These are phyloP conservation scores for Hycleus cichorii DNA, from an alignment of 1,140 invertebrate species.

Conservation along the genomic window DNA sequence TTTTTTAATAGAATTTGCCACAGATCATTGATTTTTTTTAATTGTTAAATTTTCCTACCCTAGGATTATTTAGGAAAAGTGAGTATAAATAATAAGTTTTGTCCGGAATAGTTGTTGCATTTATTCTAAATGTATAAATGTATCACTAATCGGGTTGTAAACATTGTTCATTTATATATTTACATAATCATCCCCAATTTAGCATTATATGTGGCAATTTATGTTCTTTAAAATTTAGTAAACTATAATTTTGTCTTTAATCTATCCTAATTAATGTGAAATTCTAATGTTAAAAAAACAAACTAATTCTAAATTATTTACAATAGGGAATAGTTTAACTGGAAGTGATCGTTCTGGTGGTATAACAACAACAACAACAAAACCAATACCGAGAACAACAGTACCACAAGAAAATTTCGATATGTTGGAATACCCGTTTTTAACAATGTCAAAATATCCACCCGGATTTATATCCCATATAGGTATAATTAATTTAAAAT, in stretches of 20 bases:
- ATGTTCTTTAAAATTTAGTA: not conserved
- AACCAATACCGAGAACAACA: slow-evolving; percentile 28
- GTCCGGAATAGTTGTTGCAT: slow-evolving; percentile 26
- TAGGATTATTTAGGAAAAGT: slow-evolving; percentile 41
- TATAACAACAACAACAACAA: slow-evolving; percentile 20
- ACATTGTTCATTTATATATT: not conserved
- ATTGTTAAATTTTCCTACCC: slow-evolving; percentile 28
- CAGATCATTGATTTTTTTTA: not conserved
- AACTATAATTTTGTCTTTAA: slow-evolving; percentile 3
- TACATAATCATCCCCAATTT: not conserved
- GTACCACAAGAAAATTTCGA: slow-evolving; percentile 47
- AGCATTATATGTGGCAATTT: slow-evolving; percentile 9
- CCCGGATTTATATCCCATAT: slow-evolving; percentile 81
- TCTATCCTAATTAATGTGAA: not conserved
- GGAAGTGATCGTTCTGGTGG: slow-evolving; percentile 49
- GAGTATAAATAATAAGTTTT: slow-evolving; percentile 31
- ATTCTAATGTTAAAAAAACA: too few species aligned
- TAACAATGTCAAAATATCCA: slow-evolving; percentile 88
- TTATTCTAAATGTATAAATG: slow-evolving; percentile 11
- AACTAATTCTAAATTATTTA: too few species aligned
- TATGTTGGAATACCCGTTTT: slow-evolving; percentile 90
- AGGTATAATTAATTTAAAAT: slow-evolving; percentile 50
- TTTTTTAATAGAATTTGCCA: not conserved
- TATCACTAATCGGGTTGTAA: slow-evolving; percentile 8
- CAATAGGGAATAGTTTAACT: slow-evolving; percentile 59